These are phyloP conservation scores for Hippopotamus amphibius DNA, from an alignment of 2,113 vertebrate genomes.

Conservation along the genomic window DNA sequence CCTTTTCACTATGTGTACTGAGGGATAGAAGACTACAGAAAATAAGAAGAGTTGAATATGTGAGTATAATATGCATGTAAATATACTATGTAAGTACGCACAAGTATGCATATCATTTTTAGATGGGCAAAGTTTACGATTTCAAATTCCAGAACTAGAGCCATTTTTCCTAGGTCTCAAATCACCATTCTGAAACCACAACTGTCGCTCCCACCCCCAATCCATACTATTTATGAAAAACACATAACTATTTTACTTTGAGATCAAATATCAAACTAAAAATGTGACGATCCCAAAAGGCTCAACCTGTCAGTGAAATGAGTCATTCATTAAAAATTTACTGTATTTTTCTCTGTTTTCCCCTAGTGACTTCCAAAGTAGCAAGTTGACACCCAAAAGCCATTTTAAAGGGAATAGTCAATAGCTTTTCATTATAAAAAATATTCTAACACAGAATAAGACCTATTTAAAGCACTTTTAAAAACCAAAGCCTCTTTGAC, in stretches of 20 bases:
- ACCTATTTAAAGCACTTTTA: neutral
- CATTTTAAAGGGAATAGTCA: neutral
- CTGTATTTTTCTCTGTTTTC: neutral
- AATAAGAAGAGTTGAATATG: neutral
- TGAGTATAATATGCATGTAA: neutral
- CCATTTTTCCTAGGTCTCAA: neutral
- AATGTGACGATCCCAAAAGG: neutral
- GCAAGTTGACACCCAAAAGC: neutral
- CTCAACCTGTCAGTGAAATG: neutral
- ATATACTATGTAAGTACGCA: neutral
- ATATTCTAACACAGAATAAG: neutral
- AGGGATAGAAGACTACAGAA: neutral
- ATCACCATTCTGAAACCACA: neutral
- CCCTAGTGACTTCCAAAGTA: neutral
- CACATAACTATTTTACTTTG: neutral
- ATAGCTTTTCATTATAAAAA: neutral
- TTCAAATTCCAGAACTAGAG: neutral
- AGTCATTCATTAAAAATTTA: neutral
- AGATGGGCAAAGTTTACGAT: neutral
- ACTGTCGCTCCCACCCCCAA: fast-evolving
- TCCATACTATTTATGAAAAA: neutral
- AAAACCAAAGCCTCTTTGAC: neutral
- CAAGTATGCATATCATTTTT: neutral
- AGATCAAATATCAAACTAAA: neutral
- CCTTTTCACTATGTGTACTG: neutral